These are phyloP conservation scores for Actinemys pallida DNA, from an alignment of 2,113 vertebrate species.

Conservation along the genomic window DNA sequence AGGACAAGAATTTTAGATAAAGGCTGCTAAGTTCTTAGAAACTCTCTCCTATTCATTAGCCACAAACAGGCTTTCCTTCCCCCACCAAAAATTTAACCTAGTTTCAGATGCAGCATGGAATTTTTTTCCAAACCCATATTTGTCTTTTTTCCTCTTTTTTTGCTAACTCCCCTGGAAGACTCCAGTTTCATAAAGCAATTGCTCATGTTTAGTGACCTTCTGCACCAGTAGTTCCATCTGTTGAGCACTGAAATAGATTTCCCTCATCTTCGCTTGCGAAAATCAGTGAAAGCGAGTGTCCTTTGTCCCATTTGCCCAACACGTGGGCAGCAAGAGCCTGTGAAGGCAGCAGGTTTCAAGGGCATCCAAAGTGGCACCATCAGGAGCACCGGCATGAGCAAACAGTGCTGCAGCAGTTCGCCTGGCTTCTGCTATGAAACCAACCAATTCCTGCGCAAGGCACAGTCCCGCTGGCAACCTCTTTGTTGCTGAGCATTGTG, in stretches of 20 bases:
- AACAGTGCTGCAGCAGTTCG: background rate
- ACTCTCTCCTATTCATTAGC: background rate
- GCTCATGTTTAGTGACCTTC: background rate
- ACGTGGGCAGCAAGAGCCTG: fast-evolving
- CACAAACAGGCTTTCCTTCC: background rate
- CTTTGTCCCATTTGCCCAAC: background rate
- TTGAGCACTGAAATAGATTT: background rate
- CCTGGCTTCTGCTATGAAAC: background rate
- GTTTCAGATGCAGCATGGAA: fast-evolving
- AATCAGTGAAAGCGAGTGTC: fast-evolving
- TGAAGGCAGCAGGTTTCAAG: background rate
- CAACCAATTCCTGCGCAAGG: background rate
- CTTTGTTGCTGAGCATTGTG: background rate
- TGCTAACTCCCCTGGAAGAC: background rate
- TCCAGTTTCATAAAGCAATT: background rate
- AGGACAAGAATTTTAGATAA: background rate
- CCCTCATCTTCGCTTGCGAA: background rate
- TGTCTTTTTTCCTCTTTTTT: background rate
- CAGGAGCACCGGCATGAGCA: fast-evolving
- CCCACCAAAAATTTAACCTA: fast-evolving
- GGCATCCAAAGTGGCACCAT: background rate
- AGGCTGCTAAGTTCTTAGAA: background rate
- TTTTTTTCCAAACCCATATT: background rate
- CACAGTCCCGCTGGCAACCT: background rate
- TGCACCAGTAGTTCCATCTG: background rate